Base-by-base conservation (phyloP, 2,797 vertebrate genomes). In the Malurus splendens region DNA sequence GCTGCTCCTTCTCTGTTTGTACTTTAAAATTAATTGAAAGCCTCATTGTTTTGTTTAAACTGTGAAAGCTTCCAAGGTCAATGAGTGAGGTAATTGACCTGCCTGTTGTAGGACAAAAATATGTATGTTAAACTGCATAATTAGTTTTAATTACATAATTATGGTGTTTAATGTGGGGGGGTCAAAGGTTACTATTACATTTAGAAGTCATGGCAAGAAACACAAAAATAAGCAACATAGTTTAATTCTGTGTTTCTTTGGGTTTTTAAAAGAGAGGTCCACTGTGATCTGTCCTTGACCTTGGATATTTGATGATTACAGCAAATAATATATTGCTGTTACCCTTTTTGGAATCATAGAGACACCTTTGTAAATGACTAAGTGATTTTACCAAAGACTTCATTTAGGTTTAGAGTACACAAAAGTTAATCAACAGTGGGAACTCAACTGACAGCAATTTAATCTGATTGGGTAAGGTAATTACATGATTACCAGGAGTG, bases 101-200 rank as follows among this genome's bases (percentile, higher is more conserved):
- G 97, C 97, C 94, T 97, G 96, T 95, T 96, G 92, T 97, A 95
- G 87, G 95, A 97, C 95, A 97, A 96, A 97, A 98, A 97, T 97
- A 96, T 98, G 97, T 96, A 97, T 96, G 97, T 95, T 97, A 98
- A 98, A 99, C 98, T 98, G 98, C 98, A 98, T 98, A 98, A 99
- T 98, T 99, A 98, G 97, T 98, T 98, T 98, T 99, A 99, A 99
- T 99, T 98, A 97, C 96, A 97, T 98, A 99, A 99, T 99, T 98
- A 98, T 81, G 95, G 97, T 97, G 97, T 98, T 98, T 98, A 98
- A 98, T 98, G 97, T 98, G 96, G 90, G 82, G 7, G 93, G 98
- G 98, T 98, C 97, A 99, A 97, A 98, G 98, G 98, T 98, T 98
- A 98, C 96, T 97, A 89, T 97, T 98, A 96, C 96, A 97, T 98